Percentiles rank a stretch among this genome's conserved stretches.
These are phyloP conservation scores for Pogonophryne albipinna DNA, from an alignment of 2,797 vertebrate species.

Conservation along the genomic window DNA sequence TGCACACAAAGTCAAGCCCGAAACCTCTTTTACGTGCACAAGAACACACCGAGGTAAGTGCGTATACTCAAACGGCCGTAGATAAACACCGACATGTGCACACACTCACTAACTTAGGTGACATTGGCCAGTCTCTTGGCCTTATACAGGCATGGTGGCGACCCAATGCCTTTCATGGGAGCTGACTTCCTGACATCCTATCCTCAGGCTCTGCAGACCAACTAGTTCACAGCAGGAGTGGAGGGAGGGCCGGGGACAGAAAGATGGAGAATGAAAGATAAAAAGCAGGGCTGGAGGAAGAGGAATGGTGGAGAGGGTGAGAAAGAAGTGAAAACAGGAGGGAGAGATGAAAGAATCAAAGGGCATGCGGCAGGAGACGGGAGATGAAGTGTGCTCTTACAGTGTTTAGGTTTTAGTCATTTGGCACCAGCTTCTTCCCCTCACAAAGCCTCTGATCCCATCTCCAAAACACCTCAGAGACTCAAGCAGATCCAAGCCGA, in stretches of 20 bases:
- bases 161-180: conserved; percentile 86
- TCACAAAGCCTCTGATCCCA: conserved; percentile 56
- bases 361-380: conserved; percentile 54
- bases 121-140: conserved; percentile 70
- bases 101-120: conserved; percentile 33
- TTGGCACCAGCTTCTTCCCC: conserved; percentile 69
- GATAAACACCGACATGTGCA: conserved; percentile 34
- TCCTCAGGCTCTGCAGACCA: conserved; percentile 65
- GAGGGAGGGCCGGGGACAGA: conserved; percentile 24
- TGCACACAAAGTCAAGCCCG: conserved; percentile 17
- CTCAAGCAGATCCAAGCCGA: conserved; percentile 37
- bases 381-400: conserved; percentile 71
- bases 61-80: conserved; percentile 31
- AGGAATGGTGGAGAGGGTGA: conserved; percentile 6
- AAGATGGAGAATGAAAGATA: conserved; percentile 46
- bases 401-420: conserved; percentile 75
- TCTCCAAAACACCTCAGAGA: conserved; percentile 69
- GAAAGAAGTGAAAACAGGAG: conserved; percentile 29
- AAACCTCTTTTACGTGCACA: conserved; percentile 1
- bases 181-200: conserved; percentile 75
- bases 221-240: conserved; percentile 58
- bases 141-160: conserved; percentile 87
- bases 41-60: conserved; percentile 39
- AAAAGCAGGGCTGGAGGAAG: conserved; percentile 38
- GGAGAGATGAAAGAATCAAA: conserved; percentile 45